A percentile compares a stretch with the other conserved stretches of the same genome.
phyloP scores from a whole-genome alignment of 2,113 vertebrate species.

The Indri indri region DNA sequence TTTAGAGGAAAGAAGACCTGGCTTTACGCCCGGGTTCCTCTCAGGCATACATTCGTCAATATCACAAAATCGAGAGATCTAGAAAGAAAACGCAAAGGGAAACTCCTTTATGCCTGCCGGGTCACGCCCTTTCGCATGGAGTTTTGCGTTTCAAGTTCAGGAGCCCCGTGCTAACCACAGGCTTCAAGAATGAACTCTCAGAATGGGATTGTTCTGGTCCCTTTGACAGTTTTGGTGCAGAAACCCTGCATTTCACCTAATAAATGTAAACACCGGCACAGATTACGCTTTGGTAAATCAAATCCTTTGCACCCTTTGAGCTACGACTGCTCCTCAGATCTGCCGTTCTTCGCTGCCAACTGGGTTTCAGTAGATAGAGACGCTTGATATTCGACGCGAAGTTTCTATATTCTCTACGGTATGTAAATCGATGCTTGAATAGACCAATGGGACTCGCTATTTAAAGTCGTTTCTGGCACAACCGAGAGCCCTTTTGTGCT shows the following conservation, averaged over 20 bases:
- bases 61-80: background rate
- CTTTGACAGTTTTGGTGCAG: background rate
- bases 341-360: background rate
- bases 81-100: background rate
- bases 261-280: background rate
- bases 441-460: slow-evolving; percentile 32
- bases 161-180: background rate
- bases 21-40: background rate
- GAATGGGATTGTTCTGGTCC: background rate
- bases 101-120: fast-evolving
- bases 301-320: background rate
- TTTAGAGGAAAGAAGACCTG: background rate
- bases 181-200: background rate
- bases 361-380: background rate
- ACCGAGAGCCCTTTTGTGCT: slow-evolving; percentile 58
- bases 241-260: background rate
- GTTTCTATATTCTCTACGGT: background rate
- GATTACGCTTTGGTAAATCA: background rate
- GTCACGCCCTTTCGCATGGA: fast-evolving
- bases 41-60: background rate
- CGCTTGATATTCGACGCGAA: slow-evolving; percentile 24
- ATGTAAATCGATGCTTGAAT: slow-evolving; percentile 49
- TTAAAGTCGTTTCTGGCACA: slow-evolving; percentile 40
- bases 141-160: background rate
- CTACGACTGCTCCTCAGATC: background rate